phyloP scores from a whole-genome alignment of 2,797 vertebrate genomes.

The Lithobates sylvaticus region DNA sequence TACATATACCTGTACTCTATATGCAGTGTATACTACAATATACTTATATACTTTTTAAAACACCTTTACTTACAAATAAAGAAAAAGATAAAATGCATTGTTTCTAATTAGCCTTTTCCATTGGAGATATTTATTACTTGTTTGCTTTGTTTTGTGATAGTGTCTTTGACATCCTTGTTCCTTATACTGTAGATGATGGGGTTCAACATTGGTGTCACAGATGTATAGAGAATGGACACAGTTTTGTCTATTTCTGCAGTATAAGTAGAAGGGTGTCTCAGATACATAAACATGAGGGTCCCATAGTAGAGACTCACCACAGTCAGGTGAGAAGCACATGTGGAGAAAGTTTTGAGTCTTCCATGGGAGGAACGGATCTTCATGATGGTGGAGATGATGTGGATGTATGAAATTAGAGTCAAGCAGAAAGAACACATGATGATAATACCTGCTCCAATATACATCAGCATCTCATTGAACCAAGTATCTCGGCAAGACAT shows the following conservation, averaged over 20 bases:
- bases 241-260: conserved; percentile 3
- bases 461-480: conserved; percentile 14
- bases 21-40: too few relatives aligned
- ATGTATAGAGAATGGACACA: conserved; percentile 23
- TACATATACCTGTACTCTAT: too few relatives aligned
- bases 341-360: conserved; percentile 26
- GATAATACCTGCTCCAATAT: not conserved
- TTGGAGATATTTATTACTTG: not conserved
- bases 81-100: too few relatives aligned
- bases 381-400: conserved; percentile 33
- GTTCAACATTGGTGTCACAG: conserved; percentile 30
- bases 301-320: conserved; percentile 12
- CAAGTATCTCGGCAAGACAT: conserved; percentile 33
- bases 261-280: not conserved
- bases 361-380: conserved; percentile 24
- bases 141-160: not conserved
- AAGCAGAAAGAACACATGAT: not conserved
- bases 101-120: not conserved
- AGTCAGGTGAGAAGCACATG: conserved; percentile 29
- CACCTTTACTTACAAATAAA: too few relatives aligned
- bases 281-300: conserved; percentile 24
- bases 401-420: conserved; percentile 19
- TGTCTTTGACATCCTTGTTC: conserved; percentile 21
- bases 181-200: conserved; percentile 37
- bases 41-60: too few relatives aligned